Base-by-base conservation (phyloP, 2,888 invertebrate species). In the Caenorhabditis sulstoni region DNA sequence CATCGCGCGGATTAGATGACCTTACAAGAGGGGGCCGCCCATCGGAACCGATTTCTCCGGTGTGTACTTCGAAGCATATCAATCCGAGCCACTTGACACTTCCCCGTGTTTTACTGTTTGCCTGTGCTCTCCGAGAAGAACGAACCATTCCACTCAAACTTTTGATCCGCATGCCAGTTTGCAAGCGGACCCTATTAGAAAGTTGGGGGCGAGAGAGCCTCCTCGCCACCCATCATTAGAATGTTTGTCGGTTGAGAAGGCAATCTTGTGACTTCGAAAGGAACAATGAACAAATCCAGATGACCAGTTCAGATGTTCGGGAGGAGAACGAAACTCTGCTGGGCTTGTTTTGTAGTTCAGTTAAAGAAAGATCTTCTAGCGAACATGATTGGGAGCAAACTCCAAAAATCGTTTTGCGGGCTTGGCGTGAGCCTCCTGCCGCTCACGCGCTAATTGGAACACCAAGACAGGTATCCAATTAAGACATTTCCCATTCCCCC, bases 51-150 rank as follows among this genome's bases (percentile, higher is more conserved):
- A 23, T 3, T 18, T 37, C 49, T 20, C 29, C n/a, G n/a, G n/a
- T n/a, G n/a, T 23, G 7, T 4, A 37, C 29, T 3, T 16, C 1
- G 7, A 12, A 18, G 16, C 3, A n/a, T 62, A 50, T 62, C 50
- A 29, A 62, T 39, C 45, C 23, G 14, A 9, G 57, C 18, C 23
- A 53, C 61, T 70, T 61, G 50, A 61, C 70, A 70, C 70, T 47
- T 47, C 37, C 23, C 22, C 53, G 70, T 70, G 70, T 70, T 61
- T 61, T 70, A 61, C 61, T 70, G 70, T 61, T 70, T 70, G 70
- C 61, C 41, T 22, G 39, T 70, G 70, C 52, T 70, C 70, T n/a
- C 59, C 20, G 52, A 44, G 20, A 8, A 16, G 44, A 11, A 29
- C 3, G 29, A 29, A 29, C 29, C 29, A 29, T 29, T 29, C 41